Conservation (phyloP, 1,140 invertebrate species). For the Neotoxoptera formosana region DNA sequence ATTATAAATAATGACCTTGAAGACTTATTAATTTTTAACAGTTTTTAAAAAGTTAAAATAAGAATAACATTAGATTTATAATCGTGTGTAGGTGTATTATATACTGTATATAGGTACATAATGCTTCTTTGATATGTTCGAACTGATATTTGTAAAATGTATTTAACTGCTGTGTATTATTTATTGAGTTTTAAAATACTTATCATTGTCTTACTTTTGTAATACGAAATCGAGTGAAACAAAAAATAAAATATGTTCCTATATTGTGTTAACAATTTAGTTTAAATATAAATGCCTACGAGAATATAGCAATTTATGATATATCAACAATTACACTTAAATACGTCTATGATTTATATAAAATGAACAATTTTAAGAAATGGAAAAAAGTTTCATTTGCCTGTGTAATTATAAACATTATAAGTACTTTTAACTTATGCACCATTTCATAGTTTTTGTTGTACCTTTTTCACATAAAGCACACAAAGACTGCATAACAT, state of each 20-base stretch:
- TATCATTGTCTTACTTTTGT: neutral
- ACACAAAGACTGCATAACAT: neutral
- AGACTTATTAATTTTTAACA: neutral
- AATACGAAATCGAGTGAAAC: neutral
- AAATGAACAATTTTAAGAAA: neutral
- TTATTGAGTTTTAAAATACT: neutral
- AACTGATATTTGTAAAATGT: neutral
- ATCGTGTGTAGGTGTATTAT: neutral
- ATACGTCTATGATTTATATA: neutral
- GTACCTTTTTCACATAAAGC: neutral
- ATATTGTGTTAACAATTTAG: neutral
- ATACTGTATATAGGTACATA: neutral
- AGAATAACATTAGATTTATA: too few species aligned
- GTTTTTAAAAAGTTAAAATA: too few species aligned
- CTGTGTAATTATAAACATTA: neutral
- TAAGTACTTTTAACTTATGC: neutral
- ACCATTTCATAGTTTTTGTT: neutral
- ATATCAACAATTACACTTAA: neutral
- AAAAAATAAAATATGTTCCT: neutral
- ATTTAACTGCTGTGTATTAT: neutral
- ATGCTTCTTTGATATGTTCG: too few species aligned
- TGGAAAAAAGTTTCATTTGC: neutral
- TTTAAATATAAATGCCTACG: neutral
- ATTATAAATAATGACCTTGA: neutral
- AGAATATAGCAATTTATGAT: neutral